Evolutionary conservation across 2,888 invertebrate species (phyloP).

Genomic region (Torymus texanus): DNA sequence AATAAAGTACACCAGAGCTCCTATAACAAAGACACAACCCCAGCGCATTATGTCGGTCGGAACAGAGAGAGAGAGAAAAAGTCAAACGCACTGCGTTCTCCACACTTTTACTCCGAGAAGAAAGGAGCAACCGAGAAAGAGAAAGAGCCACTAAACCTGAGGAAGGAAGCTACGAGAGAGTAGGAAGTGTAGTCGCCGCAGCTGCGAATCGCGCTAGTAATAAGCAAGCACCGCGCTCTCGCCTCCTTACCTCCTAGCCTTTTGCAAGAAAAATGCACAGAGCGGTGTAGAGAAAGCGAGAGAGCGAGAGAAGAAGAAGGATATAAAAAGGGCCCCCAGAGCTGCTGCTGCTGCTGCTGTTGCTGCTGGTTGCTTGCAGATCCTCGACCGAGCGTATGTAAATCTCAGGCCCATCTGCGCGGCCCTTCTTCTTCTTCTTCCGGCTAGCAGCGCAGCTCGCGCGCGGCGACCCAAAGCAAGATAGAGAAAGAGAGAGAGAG

Average conservation of each 20-base stretch:
- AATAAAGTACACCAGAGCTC: too few relatives aligned
- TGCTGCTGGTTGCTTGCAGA: neutral
- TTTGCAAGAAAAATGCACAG: neutral
- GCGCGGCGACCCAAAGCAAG: constrained; percentile 58
- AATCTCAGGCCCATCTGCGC: constrained; percentile 48
- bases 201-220: constrained; percentile 52
- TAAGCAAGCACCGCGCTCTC: constrained; percentile 6
- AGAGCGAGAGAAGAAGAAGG: constrained; percentile 3
- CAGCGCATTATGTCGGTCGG: too few relatives aligned
- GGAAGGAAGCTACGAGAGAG: constrained; percentile 14
- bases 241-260: too few relatives aligned
- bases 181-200: constrained; percentile 30
- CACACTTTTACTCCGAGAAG: too few relatives aligned
- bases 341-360: neutral
- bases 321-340: constrained; percentile 22
- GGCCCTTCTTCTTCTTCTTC: constrained; percentile 27
- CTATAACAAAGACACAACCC: too few relatives aligned
- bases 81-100: too few relatives aligned
- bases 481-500: constrained; percentile 57
- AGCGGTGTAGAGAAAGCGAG: neutral
- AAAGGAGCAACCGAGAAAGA: neutral
- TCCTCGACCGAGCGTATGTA: constrained; percentile 37
- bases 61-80: too few relatives aligned
- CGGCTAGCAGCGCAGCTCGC: constrained; percentile 33
- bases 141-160: neutral